A percentile compares a stretch with the other conserved stretches of the same genome.
Evolutionary conservation across 2,113 vertebrate species (phyloP).

Genomic region (Pedetes capensis): DNA sequence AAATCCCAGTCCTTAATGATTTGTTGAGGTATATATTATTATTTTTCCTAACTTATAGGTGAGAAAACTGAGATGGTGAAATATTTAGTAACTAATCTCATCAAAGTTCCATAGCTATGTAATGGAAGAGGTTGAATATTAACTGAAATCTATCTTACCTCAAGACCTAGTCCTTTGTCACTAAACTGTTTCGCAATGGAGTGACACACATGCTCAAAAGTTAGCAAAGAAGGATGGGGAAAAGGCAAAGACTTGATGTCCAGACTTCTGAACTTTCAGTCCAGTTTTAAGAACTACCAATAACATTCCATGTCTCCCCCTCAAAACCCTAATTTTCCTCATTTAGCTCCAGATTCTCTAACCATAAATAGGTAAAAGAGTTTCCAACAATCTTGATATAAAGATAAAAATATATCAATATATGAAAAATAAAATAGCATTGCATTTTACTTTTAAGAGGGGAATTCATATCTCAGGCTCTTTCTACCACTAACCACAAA

Average conservation of each 20-base stretch:
- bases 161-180: background rate
- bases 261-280: background rate
- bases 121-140: background rate
- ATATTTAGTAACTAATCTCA: background rate
- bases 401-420: constrained; percentile 40
- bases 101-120: background rate
- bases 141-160: background rate
- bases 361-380: background rate
- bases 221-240: background rate
- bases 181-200: background rate
- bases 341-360: constrained; percentile 12
- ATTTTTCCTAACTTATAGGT: background rate
- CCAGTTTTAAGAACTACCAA: background rate
- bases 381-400: background rate
- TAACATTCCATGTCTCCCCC: background rate
- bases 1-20: no score
- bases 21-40: background rate
- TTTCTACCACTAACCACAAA: background rate
- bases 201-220: background rate
- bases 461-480: background rate
- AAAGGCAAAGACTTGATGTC: background rate
- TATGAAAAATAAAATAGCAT: background rate
- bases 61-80: background rate
- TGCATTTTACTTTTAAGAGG: constrained; percentile 4
- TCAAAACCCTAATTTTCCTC: background rate